Conservation (phyloP, 2,888 invertebrate species). For the Rhyacophila evoluta region DNA sequence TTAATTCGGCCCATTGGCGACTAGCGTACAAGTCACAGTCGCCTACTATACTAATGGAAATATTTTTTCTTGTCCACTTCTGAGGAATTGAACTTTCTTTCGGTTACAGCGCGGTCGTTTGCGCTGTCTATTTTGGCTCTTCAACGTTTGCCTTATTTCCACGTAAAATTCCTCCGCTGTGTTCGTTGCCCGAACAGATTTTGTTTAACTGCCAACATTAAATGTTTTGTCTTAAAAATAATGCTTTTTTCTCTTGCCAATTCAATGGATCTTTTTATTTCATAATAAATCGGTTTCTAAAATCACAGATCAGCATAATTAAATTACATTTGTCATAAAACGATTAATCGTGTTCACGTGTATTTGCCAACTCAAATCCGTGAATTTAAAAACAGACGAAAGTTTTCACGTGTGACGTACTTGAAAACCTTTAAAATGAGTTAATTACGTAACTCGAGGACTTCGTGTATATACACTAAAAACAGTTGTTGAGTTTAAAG, state of each 20-base stretch:
- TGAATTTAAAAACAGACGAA: too few species aligned
- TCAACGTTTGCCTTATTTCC: neutral
- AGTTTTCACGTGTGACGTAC: too few species aligned
- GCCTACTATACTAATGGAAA: neutral
- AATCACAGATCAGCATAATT: too few species aligned
- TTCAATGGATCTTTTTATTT: slow-evolving; percentile 1
- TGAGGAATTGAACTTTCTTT: slow-evolving; percentile 17
- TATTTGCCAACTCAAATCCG: too few species aligned
- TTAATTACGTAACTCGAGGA: too few species aligned
- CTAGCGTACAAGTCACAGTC: neutral
- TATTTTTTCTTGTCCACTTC: neutral
- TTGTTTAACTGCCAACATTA: neutral
- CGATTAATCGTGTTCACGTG: too few species aligned
- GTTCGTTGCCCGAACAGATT: neutral
- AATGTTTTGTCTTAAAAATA: neutral
- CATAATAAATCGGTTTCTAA: neutral
- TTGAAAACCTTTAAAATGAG: too few species aligned
- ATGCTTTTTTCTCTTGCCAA: neutral
- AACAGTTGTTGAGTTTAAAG: too few species aligned
- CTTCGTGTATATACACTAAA: too few species aligned
- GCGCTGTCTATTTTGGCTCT: neutral
- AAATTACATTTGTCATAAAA: too few species aligned
- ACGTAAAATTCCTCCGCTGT: neutral
- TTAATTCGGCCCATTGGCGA: too few species aligned
- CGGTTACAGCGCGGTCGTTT: neutral